Conservation (phyloP, 2,113 vertebrate genomes). For the Carettochelys insculpta region DNA sequence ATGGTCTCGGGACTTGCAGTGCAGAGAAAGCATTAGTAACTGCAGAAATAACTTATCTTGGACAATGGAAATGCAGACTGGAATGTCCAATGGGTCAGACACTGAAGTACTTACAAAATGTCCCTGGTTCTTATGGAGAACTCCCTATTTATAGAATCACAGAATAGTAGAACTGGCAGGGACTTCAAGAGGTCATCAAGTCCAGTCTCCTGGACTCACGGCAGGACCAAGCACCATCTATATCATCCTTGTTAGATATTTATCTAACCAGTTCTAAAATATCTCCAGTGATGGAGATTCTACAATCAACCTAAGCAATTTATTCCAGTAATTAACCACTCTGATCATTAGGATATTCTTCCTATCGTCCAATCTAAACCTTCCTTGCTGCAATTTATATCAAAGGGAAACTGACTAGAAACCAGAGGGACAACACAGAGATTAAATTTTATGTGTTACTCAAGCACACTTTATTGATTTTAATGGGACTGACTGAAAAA, state of each 20-base stretch:
- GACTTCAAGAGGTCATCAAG: no score
- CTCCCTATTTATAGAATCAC: constrained; percentile 52
- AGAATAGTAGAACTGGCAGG: no score
- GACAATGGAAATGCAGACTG: background rate
- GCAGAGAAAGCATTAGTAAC: constrained; percentile 52
- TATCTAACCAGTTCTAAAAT: no score
- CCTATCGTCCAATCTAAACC: no score
- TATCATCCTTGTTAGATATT: no score
- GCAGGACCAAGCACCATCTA: no score
- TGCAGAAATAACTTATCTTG: constrained; percentile 22
- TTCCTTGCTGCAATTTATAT: no score
- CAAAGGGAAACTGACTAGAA: constrained; percentile 30
- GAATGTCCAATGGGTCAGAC: constrained; percentile 12
- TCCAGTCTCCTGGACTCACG: no score
- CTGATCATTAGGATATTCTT: no score
- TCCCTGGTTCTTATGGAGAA: constrained; percentile 31
- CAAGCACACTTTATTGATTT: background rate
- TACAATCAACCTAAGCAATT: no score
- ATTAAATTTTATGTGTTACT: background rate
- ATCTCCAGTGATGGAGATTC: no score
- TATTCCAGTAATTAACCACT: no score
- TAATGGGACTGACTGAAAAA: background rate
- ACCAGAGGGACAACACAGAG: background rate
- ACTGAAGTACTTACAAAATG: background rate
- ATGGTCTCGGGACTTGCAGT: background rate